Percentiles rank a stretch among this genome's conserved stretches.
Conservation (phyloP, 2,797 vertebrate species). For the Argya squamiceps region DNA sequence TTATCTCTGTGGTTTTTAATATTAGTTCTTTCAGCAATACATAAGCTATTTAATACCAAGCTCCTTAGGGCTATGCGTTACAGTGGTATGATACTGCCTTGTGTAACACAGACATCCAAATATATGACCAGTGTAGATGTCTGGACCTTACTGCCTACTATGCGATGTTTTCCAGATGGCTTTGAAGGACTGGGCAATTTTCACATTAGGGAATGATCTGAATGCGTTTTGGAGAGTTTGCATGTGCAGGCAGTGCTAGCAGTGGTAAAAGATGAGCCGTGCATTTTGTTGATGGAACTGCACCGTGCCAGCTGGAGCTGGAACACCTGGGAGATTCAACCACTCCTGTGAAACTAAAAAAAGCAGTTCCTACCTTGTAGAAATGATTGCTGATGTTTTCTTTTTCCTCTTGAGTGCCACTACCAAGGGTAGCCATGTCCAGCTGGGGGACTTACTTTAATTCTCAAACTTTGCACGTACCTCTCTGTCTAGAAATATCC, state of each 20-base stretch:
- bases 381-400: background rate
- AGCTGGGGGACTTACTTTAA: background rate
- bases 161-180: background rate
- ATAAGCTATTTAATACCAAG: background rate
- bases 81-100: background rate
- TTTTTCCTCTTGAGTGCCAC: background rate
- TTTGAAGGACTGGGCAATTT: background rate
- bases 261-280: background rate
- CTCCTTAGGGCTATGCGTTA: background rate
- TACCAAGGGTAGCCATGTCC: background rate
- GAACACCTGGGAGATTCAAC: background rate
- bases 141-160: background rate
- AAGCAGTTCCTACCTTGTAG: background rate
- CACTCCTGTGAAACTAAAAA: background rate
- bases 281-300: background rate
- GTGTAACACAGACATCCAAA: background rate
- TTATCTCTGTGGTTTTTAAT: background rate
- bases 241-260: background rate
- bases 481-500: background rate
- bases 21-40: background rate
- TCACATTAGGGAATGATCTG: background rate
- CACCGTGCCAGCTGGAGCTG: rapidly evolving
- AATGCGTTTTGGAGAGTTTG: background rate
- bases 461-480: background rate
- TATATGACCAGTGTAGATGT: background rate